Evolutionary conservation across 2,113 vertebrate genomes (phyloP).

Genomic region (Phalacrocorax carbo): DNA sequence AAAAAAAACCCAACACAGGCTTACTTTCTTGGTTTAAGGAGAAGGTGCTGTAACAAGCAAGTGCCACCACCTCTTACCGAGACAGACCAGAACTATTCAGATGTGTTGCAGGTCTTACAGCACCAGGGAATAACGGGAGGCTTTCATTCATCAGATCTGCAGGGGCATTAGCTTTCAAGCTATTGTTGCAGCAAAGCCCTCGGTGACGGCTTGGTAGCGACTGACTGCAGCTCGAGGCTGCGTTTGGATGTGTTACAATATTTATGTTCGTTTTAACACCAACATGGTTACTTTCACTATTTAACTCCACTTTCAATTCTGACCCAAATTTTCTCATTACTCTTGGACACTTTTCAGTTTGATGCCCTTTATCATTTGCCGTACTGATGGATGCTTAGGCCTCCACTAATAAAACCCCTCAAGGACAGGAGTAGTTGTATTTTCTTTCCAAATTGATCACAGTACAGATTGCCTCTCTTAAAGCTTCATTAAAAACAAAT

Average conservation of each 20-base stretch:
- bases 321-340: not conserved
- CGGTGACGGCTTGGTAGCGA: not conserved
- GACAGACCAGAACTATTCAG: not conserved
- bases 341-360: not conserved
- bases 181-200: not conserved
- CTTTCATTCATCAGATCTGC: not conserved
- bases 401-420: constrained; percentile 12
- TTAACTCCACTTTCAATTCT: not conserved
- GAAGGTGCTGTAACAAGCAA: not conserved
- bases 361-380: not conserved
- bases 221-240: not conserved
- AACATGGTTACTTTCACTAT: not conserved
- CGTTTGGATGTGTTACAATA: not conserved
- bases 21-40: not conserved
- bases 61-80: not conserved
- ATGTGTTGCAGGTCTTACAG: not conserved
- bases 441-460: constrained; percentile 26
- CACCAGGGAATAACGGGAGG: not conserved
- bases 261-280: not conserved
- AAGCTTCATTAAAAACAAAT: constrained; percentile 62
- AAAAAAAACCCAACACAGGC: not conserved
- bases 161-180: not conserved
- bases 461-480: constrained; percentile 41
- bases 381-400: not conserved
- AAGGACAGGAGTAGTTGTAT: not conserved